A percentile compares a stretch with the other conserved stretches of the same genome.
Conservation (phyloP, 2,888 invertebrate genomes). For the Dysmachus trigonus region DNA sequence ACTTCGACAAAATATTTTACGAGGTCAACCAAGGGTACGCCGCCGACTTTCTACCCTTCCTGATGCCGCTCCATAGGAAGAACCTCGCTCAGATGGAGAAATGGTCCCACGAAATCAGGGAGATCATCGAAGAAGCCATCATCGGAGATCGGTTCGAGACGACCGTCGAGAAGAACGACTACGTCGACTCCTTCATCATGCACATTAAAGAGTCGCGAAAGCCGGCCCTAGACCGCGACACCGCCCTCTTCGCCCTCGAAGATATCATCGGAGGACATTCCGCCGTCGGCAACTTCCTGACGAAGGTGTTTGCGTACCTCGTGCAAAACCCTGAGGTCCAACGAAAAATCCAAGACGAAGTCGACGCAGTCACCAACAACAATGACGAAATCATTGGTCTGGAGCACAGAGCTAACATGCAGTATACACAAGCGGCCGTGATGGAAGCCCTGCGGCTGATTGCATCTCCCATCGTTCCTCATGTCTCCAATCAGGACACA, state of each 20-base stretch:
- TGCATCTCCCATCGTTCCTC: slow-evolving; percentile 75
- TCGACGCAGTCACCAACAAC: slow-evolving; percentile 52
- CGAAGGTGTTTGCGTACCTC: slow-evolving; percentile 69
- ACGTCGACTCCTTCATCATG: slow-evolving; percentile 69
- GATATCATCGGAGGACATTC: slow-evolving; percentile 72
- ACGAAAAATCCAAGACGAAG: slow-evolving; percentile 67
- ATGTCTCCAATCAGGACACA: slow-evolving; percentile 72
- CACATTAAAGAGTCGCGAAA: slow-evolving; percentile 64
- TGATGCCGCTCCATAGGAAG: slow-evolving; percentile 67
- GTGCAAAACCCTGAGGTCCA: slow-evolving; percentile 68
- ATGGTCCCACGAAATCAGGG: slow-evolving; percentile 67
- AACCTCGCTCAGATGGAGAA: slow-evolving; percentile 66
- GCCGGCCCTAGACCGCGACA: slow-evolving; percentile 66
- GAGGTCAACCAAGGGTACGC: slow-evolving; percentile 76
- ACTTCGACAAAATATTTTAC: slow-evolving; percentile 73
- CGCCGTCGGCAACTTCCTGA: slow-evolving; percentile 71
- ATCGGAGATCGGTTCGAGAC: slow-evolving; percentile 64
- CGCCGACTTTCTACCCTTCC: slow-evolving; percentile 72
- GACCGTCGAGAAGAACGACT: slow-evolving; percentile 64
- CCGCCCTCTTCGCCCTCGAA: slow-evolving; percentile 60
- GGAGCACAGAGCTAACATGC: slow-evolving; percentile 66
- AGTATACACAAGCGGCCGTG: slow-evolving; percentile 71
- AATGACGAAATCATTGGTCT: slow-evolving; percentile 44
- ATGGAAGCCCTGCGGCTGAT: slow-evolving; percentile 72
- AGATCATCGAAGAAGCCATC: slow-evolving; percentile 67